phyloP scores from a whole-genome alignment of 2,113 vertebrate genomes.

The Tauraco erythrolophus region DNA sequence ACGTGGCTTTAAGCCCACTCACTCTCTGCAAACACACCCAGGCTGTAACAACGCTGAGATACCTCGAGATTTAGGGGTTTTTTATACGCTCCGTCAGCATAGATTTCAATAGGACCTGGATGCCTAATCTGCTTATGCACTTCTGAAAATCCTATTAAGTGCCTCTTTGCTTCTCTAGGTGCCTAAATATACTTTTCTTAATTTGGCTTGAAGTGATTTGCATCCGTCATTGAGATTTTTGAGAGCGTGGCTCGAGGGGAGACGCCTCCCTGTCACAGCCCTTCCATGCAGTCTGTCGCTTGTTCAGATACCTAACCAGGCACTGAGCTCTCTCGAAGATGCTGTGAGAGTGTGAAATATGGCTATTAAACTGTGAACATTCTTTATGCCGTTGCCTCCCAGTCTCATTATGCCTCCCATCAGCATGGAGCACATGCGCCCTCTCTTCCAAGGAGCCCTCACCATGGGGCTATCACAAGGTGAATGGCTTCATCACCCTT shows the following conservation, averaged over 20 bases:
- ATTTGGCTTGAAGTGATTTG: conserved; percentile 44
- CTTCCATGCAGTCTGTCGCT: conserved; percentile 46
- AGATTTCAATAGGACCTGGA: conserved; percentile 36
- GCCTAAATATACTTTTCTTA: conserved; percentile 65
- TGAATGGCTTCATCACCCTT: not conserved
- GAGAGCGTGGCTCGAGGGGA: not conserved
- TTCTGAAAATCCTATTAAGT: conserved; percentile 69
- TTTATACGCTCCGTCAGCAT: not conserved
- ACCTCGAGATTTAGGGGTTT: not conserved
- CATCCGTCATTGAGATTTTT: conserved; percentile 44
- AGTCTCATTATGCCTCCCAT: not conserved
- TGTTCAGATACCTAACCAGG: not conserved
- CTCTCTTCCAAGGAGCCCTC: not conserved
- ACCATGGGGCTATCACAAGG: not conserved
- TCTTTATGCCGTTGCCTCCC: not conserved
- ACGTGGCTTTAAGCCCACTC: not conserved
- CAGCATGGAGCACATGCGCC: accelerated
- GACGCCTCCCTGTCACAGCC: conserved; percentile 15
- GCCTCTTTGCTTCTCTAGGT: conserved; percentile 61
- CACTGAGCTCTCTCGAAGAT: not conserved
- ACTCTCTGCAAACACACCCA: not conserved
- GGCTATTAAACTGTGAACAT: conserved; percentile 6
- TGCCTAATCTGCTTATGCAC: conserved; percentile 58
- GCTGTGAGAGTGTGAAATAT: not conserved
- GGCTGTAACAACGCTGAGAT: not conserved